Evolutionary conservation across 1,140 invertebrate species (phyloP).

Genomic region (Campoletis sonorensis): DNA sequence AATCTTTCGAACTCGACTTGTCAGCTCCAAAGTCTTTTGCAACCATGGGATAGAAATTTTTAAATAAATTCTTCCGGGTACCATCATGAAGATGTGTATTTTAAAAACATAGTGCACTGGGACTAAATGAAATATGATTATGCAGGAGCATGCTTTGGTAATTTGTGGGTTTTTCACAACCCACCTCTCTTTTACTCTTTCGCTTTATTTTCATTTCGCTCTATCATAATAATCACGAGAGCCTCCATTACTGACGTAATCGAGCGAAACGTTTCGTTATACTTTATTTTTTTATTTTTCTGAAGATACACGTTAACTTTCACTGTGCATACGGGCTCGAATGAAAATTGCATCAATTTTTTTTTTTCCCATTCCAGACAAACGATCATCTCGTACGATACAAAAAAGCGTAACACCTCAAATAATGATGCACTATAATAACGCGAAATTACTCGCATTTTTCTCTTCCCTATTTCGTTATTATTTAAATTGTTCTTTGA

Average conservation of each 20-base stretch:
- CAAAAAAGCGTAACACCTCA: neutral
- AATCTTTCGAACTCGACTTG: too few species aligned
- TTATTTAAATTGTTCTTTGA: neutral
- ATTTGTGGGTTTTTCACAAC: neutral
- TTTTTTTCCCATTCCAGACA: neutral
- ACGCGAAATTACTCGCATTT: neutral
- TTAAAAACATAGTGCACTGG: neutral
- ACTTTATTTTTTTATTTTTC: neutral
- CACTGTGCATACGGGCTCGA: neutral
- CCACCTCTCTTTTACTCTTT: neutral
- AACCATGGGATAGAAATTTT: neutral
- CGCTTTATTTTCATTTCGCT: neutral
- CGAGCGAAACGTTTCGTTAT: neutral
- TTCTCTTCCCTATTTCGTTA: neutral
- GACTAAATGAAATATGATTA: neutral
- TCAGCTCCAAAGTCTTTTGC: neutral
- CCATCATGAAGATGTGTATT: neutral
- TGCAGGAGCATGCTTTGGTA: neutral
- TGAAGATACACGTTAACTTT: neutral
- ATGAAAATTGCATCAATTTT: conserved; percentile 7
- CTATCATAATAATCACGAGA: conserved; percentile 8
- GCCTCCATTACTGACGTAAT: conserved; percentile 10
- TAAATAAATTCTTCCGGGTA: neutral
- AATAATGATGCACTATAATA: neutral
- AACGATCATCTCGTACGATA: neutral